phyloP scores from a whole-genome alignment of 2,113 vertebrate genomes.

The Ictalurus punctatus region DNA sequence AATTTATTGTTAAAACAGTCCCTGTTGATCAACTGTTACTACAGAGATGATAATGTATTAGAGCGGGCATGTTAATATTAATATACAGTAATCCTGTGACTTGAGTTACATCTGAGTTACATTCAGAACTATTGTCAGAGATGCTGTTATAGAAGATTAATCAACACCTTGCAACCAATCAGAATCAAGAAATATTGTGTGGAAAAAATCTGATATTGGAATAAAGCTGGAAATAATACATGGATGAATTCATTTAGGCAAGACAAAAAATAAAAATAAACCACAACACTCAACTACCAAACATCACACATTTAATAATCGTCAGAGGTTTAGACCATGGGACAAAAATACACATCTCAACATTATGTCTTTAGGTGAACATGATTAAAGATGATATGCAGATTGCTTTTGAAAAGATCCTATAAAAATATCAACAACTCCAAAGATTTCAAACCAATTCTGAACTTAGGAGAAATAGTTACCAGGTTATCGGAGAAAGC shows the following conservation, averaged over 20 bases:
- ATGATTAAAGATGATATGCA: not conserved
- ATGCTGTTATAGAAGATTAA: not conserved
- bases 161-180: not conserved
- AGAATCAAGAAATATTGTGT: not conserved
- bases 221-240: not conserved
- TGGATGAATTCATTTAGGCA: not conserved
- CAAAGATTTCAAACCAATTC: not conserved
- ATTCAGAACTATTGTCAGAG: not conserved
- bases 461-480: not conserved
- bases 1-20: not conserved
- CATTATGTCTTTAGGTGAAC: not conserved
- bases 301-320: constrained; percentile 12
- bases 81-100: not conserved
- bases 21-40: not conserved
- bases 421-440: not conserved
- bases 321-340: not conserved
- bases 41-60: not conserved
- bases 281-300: not conserved
- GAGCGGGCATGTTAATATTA: not conserved
- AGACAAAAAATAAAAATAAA: not conserved
- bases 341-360: constrained; percentile 30
- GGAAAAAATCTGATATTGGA: not conserved
- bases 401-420: not conserved
- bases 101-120: not conserved
- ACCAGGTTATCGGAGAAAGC: not conserved